Evolutionary conservation across 2,888 invertebrate species (phyloP).

Genomic region (Ochropleura leucogaster): DNA sequence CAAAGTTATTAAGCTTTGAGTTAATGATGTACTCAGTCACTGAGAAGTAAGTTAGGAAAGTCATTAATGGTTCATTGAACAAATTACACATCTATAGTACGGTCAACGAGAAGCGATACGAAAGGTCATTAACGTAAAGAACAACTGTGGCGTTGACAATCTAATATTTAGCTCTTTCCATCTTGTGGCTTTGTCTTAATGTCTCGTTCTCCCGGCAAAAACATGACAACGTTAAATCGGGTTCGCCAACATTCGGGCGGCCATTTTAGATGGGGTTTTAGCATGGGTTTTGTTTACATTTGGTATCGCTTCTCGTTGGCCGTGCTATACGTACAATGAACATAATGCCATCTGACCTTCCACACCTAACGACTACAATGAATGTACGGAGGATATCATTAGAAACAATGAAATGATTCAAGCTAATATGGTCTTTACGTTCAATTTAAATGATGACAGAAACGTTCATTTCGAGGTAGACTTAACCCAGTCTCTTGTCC

Average conservation of each 20-base stretch:
- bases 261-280: too few relatives aligned
- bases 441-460: conserved; percentile 57
- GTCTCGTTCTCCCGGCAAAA: too few relatives aligned
- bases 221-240: too few relatives aligned
- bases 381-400: conserved; percentile 52
- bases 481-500: conserved; percentile 38
- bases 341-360: conserved; percentile 58
- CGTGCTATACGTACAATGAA: conserved; percentile 27
- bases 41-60: conserved; percentile 58
- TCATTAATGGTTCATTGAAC: conserved; percentile 47
- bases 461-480: conserved; percentile 30
- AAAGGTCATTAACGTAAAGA: too few relatives aligned
- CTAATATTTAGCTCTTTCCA: too few relatives aligned
- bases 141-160: too few relatives aligned
- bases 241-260: too few relatives aligned
- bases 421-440: conserved; percentile 50
- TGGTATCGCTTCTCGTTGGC: too few relatives aligned
- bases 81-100: conserved; percentile 61
- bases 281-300: too few relatives aligned
- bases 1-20: conserved; percentile 31
- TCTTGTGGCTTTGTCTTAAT: too few relatives aligned
- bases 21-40: conserved; percentile 36
- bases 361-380: conserved; percentile 39
- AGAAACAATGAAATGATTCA: conserved; percentile 53
- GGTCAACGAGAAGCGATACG: too few relatives aligned